Evolutionary conservation across 2,113 vertebrate species (phyloP), one percentile per base, ranked within the genome.

Genomic region (Bufo gargarizans): DNA sequence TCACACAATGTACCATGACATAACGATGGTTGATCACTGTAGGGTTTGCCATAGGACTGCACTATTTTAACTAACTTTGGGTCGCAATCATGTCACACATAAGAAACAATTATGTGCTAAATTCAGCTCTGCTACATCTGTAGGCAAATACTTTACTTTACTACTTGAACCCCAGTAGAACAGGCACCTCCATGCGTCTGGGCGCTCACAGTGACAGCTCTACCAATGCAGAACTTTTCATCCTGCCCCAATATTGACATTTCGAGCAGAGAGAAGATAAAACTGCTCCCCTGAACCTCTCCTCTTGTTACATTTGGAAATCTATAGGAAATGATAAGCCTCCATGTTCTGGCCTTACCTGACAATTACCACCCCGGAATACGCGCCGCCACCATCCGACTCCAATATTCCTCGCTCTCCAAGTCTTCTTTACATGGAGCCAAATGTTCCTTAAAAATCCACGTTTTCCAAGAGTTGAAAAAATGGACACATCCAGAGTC

Each of bases 401-500:
- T 81, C 43, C n/a, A 79, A 47, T 17, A 65, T 69, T 17, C 11
- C 20, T 67, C 22, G 59, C 49, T 2, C 16, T 33, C 82, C 85
- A 69, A 33, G 13, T 63, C 55, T 55, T 71, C 53, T 74, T 74
- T 56, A 77, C 76, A 87, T 43, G 9, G 22, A n/a, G 77, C 17
- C 49, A 79, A 80, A 80, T 55, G n/a, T 53, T 56, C 16, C 49
- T 43, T 58, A 69, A 87, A 80, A 80, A 80, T 87, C 86, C 86
- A 87, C 61, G 76, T 50, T 74, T 63, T 80, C 61, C 33, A 17
- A 22, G 9, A 10, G 61, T 43, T 80, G 43, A 80, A 55, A 80
- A 43, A 67, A 79, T 5, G 56, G 77, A 80, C 59, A 80, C 63
- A 87, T 87, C 86, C 86, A 71, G 61, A n/a, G 45, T 16, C 5